Conservation (phyloP, 1,140 invertebrate genomes). For the Trichonephila inaurata region DNA sequence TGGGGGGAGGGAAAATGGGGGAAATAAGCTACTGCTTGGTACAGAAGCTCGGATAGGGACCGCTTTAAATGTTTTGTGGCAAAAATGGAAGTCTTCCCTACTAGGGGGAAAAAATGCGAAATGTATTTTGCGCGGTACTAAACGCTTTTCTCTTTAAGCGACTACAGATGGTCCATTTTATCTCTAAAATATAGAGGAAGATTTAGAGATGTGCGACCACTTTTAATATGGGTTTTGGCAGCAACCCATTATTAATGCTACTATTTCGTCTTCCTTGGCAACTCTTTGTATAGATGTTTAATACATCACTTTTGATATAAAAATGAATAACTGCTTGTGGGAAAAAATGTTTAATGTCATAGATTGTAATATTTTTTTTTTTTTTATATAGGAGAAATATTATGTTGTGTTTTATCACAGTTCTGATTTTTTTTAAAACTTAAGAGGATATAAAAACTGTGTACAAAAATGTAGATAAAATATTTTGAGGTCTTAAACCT, state of each 20-base stretch:
- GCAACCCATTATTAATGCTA: neutral
- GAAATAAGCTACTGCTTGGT: neutral
- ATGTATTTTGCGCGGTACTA: conserved; percentile 49
- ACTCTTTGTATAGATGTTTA: neutral
- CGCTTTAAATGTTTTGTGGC: conserved; percentile 56
- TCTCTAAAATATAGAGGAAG: neutral
- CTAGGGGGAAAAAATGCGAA: conserved; percentile 9
- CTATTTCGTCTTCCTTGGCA: neutral
- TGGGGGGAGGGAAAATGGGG: neutral
- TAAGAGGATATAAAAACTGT: too few species aligned
- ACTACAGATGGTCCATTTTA: conserved; percentile 41
- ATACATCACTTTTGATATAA: neutral
- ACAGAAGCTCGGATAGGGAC: neutral
- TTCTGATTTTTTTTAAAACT: too few species aligned
- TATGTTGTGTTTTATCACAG: too few species aligned
- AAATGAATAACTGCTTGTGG: neutral
- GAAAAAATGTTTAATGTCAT: too few species aligned
- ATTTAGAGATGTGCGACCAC: conserved; percentile 31
- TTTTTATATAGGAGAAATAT: too few species aligned
- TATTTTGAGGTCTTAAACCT: too few species aligned
- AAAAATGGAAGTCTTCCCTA: conserved; percentile 1
- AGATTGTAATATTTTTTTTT: too few species aligned
- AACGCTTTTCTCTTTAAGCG: conserved; percentile 40
- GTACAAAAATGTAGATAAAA: too few species aligned
- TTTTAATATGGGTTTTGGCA: neutral